These are phyloP conservation scores for Myotis yumanensis DNA, from an alignment of 2,113 vertebrate species.

Conservation along the genomic window DNA sequence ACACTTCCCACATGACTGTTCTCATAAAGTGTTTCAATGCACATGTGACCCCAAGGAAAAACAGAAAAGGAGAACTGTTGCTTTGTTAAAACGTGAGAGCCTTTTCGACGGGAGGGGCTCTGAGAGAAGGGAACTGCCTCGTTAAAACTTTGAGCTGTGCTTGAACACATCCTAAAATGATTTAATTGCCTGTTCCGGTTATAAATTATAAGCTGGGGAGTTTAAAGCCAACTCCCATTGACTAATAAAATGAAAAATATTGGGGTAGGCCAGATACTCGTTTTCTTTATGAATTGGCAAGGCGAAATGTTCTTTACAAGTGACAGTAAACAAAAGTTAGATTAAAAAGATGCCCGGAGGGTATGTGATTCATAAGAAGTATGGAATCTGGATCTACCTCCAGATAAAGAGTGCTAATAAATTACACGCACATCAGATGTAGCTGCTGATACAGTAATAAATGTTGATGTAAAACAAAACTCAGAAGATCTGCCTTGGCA, in stretches of 20 bases:
- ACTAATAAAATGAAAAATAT: conserved; percentile 74
- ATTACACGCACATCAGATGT: conserved; percentile 59
- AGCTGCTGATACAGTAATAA: conserved; percentile 58
- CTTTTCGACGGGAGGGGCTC: conserved; percentile 25
- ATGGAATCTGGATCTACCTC: conserved; percentile 58
- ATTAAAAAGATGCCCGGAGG: conserved; percentile 50
- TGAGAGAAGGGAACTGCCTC: conserved; percentile 24
- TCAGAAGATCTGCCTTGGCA: not conserved
- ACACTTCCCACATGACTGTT: not conserved
- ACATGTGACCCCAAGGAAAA: conserved; percentile 9
- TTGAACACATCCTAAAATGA: conserved; percentile 70
- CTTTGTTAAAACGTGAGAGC: not conserved
- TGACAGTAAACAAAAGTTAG: conserved; percentile 66
- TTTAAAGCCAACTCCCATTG: conserved; percentile 70
- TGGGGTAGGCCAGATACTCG: conserved; percentile 51
- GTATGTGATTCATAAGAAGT: conserved; percentile 63
- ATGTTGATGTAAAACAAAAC: conserved; percentile 60
- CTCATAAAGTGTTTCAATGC: conserved; percentile 8
- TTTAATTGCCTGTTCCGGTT: conserved; percentile 66
- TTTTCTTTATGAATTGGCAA: conserved; percentile 63
- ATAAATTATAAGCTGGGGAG: conserved; percentile 68
- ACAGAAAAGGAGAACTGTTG: not conserved
- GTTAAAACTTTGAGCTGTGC: conserved; percentile 66
- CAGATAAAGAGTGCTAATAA: conserved; percentile 70
- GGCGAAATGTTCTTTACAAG: conserved; percentile 45